Conservation (phyloP, 2,113 vertebrate genomes). For the Macrotis lagotis region DNA sequence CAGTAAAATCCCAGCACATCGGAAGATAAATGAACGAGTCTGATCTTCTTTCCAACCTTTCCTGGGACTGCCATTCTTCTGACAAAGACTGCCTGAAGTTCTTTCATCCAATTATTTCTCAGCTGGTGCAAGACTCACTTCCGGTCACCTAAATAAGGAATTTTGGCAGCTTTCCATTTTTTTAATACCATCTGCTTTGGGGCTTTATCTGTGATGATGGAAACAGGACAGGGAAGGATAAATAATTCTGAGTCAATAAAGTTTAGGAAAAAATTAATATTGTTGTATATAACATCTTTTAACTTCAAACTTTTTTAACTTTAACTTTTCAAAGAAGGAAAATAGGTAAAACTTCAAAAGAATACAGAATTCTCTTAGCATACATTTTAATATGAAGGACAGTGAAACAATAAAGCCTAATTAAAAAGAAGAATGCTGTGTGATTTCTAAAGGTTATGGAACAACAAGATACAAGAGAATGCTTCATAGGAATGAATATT, state of each 20-base stretch:
- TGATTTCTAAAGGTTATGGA: too few species aligned
- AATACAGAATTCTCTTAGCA: too few species aligned
- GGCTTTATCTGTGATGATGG: not conserved
- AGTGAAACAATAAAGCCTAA: too few species aligned
- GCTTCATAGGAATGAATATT: too few species aligned
- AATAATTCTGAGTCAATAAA: conserved; percentile 37
- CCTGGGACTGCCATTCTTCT: rapidly evolving
- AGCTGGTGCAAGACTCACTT: not conserved
- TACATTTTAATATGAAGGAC: too few species aligned
- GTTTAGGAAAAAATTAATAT: conserved; percentile 72
- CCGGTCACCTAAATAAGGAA: not conserved
- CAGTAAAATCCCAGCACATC: too few species aligned
- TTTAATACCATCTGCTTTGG: conserved; percentile 10
- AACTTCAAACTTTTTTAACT: too few species aligned
- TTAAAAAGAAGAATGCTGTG: too few species aligned
- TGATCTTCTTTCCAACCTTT: not conserved
- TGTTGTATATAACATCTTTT: conserved; percentile 77
- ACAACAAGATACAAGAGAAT: too few species aligned
- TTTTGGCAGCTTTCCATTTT: not conserved
- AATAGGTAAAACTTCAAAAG: too few species aligned
- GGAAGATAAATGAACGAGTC: not conserved
- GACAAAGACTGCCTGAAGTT: not conserved
- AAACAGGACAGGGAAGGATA: conserved; percentile 1
- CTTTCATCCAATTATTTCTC: not conserved
- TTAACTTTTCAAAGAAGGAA: conserved; percentile 43